Base-by-base conservation (phyloP, 1,140 invertebrate genomes). In the Leptinotarsa defecta region DNA sequence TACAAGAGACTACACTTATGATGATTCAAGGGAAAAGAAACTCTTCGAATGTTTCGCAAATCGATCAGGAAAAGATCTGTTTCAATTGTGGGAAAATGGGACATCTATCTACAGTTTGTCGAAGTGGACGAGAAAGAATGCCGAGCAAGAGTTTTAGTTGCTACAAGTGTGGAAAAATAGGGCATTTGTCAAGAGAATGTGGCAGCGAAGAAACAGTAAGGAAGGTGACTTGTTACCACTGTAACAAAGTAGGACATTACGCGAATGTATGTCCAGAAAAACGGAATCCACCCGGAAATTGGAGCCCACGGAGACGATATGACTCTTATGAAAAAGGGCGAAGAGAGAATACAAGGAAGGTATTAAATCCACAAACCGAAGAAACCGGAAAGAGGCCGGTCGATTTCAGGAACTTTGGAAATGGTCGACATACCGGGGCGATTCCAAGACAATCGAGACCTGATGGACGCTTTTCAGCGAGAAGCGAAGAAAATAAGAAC, bases 91-190 rank as follows among this genome's bases (percentile, higher is more conserved):
- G 52, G 5, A 57, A 57, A 57, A 15, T 57, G 13, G 52, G 52
- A n/a, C 52, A 57, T 57, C n/a, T 57, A 15, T 15, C 52, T n/a
- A 57, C 13, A n/a, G 52, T 17, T 17, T 57, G 52, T 1, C 3
- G 52, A n/a, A 57, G 13, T 15, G n/a, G 52, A 6, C 13, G n/a
- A n/a, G 52, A 17, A 57, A 1, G 5, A n/a, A n/a, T 15, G 13
- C 3, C 13, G n/a, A 15, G 5, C 13, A 57, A 57, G 52, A 57
- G 13, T 57, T 57, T 57, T n/a, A 57, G 52, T n/a, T 57, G 52
- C n/a, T 57, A 57, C 52, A 57, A 57, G 52, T 57, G 52, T n/a
- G 52, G 13, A n/a, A 57, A 57, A 57, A 57, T 57, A n/a, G 52
- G 52, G 1, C 52, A 57, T n/a, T n/a, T 57, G 1, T 57, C 52